Conservation (phyloP, 2,888 invertebrate genomes). For the Andrena trimmerana region DNA sequence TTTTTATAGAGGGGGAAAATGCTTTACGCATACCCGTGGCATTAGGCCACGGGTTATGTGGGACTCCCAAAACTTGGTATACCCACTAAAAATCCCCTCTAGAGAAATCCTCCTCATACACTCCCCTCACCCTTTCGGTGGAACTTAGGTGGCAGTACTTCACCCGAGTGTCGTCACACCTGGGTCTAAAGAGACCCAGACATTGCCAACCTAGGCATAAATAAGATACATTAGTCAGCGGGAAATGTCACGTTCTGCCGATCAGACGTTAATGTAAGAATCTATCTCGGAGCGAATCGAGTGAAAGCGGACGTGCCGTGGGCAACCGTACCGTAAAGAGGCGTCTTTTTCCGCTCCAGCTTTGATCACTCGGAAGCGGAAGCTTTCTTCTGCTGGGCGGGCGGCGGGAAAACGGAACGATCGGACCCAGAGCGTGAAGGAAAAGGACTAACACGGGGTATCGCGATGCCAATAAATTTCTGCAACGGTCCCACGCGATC, state of each 20-base stretch:
- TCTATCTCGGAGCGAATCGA: slow-evolving; percentile 17
- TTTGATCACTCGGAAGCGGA: slow-evolving; percentile 43
- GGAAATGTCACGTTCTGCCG: background rate
- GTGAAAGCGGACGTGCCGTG: slow-evolving; percentile 49
- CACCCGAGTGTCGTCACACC: no score
- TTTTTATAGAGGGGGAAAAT: no score
- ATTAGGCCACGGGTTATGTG: no score
- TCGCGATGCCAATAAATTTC: slow-evolving; percentile 52
- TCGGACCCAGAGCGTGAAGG: slow-evolving; percentile 13
- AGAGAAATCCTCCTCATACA: no score
- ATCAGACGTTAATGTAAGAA: slow-evolving; percentile 8
- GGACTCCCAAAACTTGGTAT: no score
- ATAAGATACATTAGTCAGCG: background rate
- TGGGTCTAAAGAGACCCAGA: no score
- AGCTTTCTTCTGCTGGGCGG: slow-evolving; percentile 40
- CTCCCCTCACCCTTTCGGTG: no score
- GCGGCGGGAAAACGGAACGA: slow-evolving; percentile 41
- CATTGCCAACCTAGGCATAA: background rate
- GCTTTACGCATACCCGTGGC: no score
- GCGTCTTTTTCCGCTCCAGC: slow-evolving; percentile 31
- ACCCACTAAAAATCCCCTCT: no score
- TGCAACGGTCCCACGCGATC: slow-evolving; percentile 15
- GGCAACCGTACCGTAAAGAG: slow-evolving; percentile 20
- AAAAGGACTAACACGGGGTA: slow-evolving; percentile 40
- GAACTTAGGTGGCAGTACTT: no score